Conservation (phyloP, 2,113 vertebrate species). For the Silurus glanis region DNA sequence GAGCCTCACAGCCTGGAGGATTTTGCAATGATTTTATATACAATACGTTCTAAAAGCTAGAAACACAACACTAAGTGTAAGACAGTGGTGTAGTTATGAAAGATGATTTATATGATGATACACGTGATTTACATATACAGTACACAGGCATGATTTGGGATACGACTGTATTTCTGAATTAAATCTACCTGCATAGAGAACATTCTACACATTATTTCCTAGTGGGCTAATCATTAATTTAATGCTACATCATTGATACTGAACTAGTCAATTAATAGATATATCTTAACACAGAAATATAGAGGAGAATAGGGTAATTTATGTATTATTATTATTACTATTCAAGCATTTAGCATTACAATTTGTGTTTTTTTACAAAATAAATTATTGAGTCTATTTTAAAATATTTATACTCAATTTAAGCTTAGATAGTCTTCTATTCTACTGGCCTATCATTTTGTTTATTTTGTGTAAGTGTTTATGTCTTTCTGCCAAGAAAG, state of each 20-base stretch:
- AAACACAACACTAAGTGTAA: slow-evolving; percentile 23
- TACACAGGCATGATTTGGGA: neutral
- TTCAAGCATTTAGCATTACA: neutral
- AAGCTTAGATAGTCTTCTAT: neutral
- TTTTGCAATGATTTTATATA: neutral
- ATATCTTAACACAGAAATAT: neutral
- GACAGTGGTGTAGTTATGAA: neutral
- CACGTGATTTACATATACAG: neutral
- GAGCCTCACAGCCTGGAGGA: neutral
- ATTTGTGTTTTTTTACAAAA: neutral
- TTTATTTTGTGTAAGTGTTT: neutral
- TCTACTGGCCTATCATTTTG: neutral
- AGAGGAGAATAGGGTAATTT: neutral
- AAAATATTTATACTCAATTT: too few relatives aligned
- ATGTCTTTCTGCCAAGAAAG: neutral
- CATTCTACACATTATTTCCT: neutral
- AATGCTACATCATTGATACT: neutral
- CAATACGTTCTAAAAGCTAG: neutral
- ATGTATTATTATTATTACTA: neutral
- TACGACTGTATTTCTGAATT: neutral
- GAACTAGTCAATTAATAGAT: neutral
- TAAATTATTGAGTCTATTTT: neutral
- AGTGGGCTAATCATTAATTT: neutral
- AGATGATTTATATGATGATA: neutral
- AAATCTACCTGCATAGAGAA: slow-evolving; percentile 7